Evolutionary conservation across 1,140 invertebrate species (phyloP).

Genomic region (Zaprionus camerounensis): DNA sequence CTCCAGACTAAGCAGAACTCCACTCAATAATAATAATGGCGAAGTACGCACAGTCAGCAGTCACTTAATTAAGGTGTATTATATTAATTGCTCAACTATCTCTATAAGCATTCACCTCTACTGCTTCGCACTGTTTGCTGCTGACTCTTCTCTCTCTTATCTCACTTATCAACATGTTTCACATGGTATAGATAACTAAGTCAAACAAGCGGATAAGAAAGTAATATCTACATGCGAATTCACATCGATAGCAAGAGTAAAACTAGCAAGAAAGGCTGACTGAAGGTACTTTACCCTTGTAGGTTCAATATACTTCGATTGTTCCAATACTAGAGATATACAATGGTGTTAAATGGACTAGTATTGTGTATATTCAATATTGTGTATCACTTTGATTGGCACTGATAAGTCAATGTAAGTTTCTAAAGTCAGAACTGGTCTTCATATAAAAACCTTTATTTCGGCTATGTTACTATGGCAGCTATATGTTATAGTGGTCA

Average conservation of each 20-base stretch:
- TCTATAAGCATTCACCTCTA: neutral
- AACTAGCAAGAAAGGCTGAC: neutral
- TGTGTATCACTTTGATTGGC: no score
- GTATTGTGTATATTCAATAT: no score
- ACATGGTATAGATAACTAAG: neutral
- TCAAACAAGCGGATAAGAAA: slow-evolving; percentile 5
- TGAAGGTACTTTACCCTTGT: no score
- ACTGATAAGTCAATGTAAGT: no score
- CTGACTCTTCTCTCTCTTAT: neutral
- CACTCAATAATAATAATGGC: neutral
- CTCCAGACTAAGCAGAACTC: no score
- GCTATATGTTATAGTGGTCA: no score
- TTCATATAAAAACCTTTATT: no score
- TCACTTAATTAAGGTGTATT: neutral
- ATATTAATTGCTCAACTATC: neutral
- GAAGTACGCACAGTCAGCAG: neutral
- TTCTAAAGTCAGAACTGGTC: no score
- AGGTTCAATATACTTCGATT: no score
- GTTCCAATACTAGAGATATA: no score
- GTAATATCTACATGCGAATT: slow-evolving; percentile 2
- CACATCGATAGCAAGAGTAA: neutral
- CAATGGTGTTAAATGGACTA: no score
- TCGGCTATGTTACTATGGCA: no score
- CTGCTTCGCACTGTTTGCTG: neutral
- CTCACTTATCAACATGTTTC: neutral